Evolutionary conservation across 2,888 invertebrate genomes (phyloP).

Genomic region (Baronia brevicornis): DNA sequence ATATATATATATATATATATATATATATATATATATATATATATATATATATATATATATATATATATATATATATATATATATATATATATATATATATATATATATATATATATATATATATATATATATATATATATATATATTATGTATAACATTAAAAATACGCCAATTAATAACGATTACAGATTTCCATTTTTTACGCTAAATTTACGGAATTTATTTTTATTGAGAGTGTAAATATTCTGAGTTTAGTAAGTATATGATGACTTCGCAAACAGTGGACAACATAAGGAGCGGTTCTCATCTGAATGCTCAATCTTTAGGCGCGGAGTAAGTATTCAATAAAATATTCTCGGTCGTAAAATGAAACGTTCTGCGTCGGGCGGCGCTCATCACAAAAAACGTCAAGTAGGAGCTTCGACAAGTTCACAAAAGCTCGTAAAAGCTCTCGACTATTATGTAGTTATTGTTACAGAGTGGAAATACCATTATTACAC

Average conservation of each 20-base stretch:
- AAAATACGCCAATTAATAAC: no score
- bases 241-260: neutral
- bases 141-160: no score
- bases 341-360: conserved; percentile 64
- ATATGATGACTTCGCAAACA: conserved; percentile 24
- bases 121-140: no score
- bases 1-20: no score
- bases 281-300: conserved; percentile 38
- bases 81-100: no score
- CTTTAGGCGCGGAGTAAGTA: conserved; percentile 49
- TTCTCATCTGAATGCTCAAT: conserved; percentile 36
- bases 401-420: conserved; percentile 68
- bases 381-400: conserved; percentile 56
- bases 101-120: no score
- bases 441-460: conserved; percentile 74
- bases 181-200: no score
- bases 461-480: conserved; percentile 75
- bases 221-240: no score
- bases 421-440: conserved; percentile 73
- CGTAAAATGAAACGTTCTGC: conserved; percentile 48
- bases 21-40: no score
- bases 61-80: no score
- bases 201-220: no score
- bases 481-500: conserved; percentile 75
- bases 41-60: no score